These are phyloP conservation scores for Malacoraja senta DNA, from an alignment of 2,797 vertebrate genomes.

Conservation along the genomic window DNA sequence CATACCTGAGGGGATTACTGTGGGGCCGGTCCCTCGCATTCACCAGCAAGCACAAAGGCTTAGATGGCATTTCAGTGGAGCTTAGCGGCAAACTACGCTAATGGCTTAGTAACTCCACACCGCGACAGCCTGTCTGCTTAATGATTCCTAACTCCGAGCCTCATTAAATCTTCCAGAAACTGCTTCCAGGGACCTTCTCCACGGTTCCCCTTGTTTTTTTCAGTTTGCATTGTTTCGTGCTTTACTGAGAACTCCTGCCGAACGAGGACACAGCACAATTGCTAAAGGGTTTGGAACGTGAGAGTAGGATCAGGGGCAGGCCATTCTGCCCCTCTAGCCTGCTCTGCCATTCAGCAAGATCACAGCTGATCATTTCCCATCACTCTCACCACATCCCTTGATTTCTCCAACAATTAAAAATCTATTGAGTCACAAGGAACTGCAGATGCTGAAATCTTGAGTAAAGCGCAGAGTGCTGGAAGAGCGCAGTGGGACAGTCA, in stretches of 20 bases:
- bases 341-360: too few species aligned
- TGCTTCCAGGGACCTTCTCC: neutral
- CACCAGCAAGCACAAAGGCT: constrained; percentile 25
- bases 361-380: too few species aligned
- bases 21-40: constrained; percentile 25
- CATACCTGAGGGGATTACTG: constrained; percentile 64
- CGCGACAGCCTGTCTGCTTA: neutral
- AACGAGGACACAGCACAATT: neutral
- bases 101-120: neutral
- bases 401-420: too few species aligned
- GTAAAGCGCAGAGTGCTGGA: too few species aligned
- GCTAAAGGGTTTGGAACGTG: neutral
- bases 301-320: too few species aligned
- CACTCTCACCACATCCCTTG: too few species aligned
- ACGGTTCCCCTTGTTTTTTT: neutral
- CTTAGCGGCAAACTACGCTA: neutral
- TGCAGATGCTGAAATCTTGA: too few species aligned
- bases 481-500: too few species aligned
- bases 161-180: constrained; percentile 8
- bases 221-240: neutral
- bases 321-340: too few species aligned
- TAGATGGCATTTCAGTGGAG: neutral
- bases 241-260: neutral
- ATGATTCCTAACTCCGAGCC: neutral
- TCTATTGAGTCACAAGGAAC: too few species aligned